phyloP scores from a whole-genome alignment of 1,140 invertebrate species.

The Spodoptera frugiperda region DNA sequence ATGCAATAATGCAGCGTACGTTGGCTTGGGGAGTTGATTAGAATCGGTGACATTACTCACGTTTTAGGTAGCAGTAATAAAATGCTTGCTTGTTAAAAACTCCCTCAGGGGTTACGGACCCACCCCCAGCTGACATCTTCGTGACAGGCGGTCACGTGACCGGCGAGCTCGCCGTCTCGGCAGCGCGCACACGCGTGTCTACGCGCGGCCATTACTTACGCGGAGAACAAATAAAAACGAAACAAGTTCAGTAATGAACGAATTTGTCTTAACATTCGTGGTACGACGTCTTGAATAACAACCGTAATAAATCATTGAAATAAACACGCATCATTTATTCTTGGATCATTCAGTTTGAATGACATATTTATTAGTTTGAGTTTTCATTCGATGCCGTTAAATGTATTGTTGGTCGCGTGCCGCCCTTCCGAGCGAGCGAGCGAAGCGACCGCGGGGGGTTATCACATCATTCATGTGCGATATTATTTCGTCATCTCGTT shows the following conservation, averaged over 20 bases:
- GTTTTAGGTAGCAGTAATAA: slow-evolving; percentile 27
- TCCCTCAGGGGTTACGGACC: background rate
- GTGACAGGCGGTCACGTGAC: slow-evolving; percentile 45
- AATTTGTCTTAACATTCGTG: slow-evolving; percentile 5
- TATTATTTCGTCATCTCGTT: slow-evolving; percentile 66
- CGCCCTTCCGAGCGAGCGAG: slow-evolving; percentile 58
- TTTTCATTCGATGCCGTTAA: slow-evolving; percentile 33
- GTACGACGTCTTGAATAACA: background rate
- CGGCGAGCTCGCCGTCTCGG: slow-evolving; percentile 7
- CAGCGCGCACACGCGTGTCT: background rate
- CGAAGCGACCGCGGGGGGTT: slow-evolving; percentile 61
- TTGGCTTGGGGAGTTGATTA: slow-evolving; percentile 22
- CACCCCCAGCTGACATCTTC: slow-evolving; percentile 39
- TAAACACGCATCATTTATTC: slow-evolving; percentile 27
- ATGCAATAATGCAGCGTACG: background rate
- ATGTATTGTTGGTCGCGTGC: slow-evolving; percentile 39
- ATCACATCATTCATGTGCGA: slow-evolving; percentile 64
- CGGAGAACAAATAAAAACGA: slow-evolving; percentile 14
- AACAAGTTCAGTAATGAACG: background rate
- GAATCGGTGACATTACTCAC: slow-evolving; percentile 6
- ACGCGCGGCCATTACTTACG: slow-evolving; percentile 2
- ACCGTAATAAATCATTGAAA: slow-evolving; percentile 5
- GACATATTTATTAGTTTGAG: slow-evolving; percentile 45
- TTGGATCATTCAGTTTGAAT: slow-evolving; percentile 32
- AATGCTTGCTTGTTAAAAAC: slow-evolving; percentile 38